Evolutionary conservation across 1,140 invertebrate species (phyloP).

Genomic region (Matsumurasca onukii): DNA sequence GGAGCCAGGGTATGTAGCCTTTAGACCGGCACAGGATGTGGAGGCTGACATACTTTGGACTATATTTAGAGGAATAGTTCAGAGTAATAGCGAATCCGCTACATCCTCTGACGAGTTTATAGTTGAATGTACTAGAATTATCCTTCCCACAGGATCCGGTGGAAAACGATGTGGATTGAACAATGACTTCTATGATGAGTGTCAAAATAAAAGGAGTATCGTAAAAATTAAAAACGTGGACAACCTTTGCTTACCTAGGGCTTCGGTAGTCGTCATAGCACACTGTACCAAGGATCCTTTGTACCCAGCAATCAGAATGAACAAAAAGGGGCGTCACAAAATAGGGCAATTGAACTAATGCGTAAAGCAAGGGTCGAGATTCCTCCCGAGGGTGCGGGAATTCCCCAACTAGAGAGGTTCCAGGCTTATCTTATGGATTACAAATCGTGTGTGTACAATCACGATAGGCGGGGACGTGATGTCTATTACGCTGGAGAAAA

Average conservation of each 20-base stretch:
- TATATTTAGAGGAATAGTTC: slow-evolving; percentile 8
- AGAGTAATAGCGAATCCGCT: slow-evolving; percentile 16
- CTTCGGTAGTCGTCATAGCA: neutral
- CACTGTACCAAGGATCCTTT: neutral
- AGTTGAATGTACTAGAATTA: slow-evolving; percentile 11
- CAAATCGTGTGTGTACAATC: slow-evolving; percentile 20
- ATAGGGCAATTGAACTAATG: neutral
- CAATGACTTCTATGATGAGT: slow-evolving; percentile 21
- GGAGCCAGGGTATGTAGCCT: slow-evolving; percentile 11
- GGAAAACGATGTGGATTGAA: neutral
- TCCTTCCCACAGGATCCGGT: neutral
- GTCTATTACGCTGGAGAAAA: neutral
- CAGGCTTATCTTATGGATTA: slow-evolving; percentile 6
- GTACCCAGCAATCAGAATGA: neutral
- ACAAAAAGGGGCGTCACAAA: neutral
- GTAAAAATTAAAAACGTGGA: slow-evolving; percentile 10
- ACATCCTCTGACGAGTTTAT: slow-evolving; percentile 1
- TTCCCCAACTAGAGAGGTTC: slow-evolving; percentile 9
- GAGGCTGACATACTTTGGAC: slow-evolving; percentile 4
- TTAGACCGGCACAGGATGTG: neutral
- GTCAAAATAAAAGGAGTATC: neutral
- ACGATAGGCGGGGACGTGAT: slow-evolving; percentile 2
- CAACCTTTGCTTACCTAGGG: slow-evolving; percentile 8
- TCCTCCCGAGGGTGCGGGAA: neutral
- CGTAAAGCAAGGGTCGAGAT: neutral